Evolutionary conservation across 92 coral and sea anemone species (phyloP).

Genomic region (Parazoanthus swiftii): DNA sequence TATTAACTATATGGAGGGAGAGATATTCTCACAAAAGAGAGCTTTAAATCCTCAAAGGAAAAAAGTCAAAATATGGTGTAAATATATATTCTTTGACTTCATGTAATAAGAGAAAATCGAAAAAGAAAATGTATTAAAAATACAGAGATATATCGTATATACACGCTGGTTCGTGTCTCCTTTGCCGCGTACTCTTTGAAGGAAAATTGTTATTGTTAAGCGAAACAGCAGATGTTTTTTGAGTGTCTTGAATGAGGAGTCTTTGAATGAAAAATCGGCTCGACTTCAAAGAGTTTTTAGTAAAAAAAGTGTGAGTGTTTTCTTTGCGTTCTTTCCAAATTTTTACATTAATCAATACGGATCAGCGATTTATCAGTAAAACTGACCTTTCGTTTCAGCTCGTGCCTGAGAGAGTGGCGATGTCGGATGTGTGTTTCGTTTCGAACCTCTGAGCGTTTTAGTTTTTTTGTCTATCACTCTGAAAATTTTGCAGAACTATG

Average conservation of each 20-base stretch:
- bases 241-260: constrained; percentile 18
- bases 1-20: constrained; percentile 11
- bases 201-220: constrained; percentile 42
- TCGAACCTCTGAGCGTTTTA: neutral
- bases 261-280: constrained; percentile 26
- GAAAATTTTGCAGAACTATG: neutral
- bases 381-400: neutral
- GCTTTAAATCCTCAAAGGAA: constrained; percentile 44
- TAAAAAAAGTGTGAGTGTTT: neutral
- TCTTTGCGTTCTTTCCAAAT: neutral
- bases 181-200: constrained; percentile 6
- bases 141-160: constrained; percentile 25
- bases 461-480: constrained; percentile 6
- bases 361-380: constrained; percentile 1
- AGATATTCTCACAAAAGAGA: constrained; percentile 36
- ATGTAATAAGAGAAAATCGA: constrained; percentile 27
- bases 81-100: constrained; percentile 46
- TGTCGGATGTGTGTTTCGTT: neutral
- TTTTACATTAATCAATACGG: too few relatives aligned
- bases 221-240: constrained; percentile 32
- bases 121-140: constrained; percentile 34
- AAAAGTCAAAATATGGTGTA: constrained; percentile 37
- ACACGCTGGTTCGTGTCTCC: constrained; percentile 10
- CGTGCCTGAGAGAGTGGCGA: neutral
- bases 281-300: neutral